phyloP scores from a whole-genome alignment of 1,140 invertebrate species.

The Leptoteleia sp. region DNA sequence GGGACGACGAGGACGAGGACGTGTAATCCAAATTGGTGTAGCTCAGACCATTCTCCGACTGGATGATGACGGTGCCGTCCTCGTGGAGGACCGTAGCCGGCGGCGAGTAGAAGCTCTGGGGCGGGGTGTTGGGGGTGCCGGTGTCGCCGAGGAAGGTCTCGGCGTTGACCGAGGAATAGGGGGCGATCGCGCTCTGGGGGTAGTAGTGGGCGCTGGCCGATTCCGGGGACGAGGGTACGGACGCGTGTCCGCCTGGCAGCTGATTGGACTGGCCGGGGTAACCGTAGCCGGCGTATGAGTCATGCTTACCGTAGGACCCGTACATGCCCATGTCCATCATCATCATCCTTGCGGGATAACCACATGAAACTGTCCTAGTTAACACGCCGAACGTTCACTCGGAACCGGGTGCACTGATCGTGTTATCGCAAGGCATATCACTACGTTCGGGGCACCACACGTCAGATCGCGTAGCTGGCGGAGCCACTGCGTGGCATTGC shows the following conservation, averaged over 20 bases:
- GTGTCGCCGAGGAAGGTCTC: slow-evolving; percentile 71
- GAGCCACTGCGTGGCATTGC: background rate
- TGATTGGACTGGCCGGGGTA: slow-evolving; percentile 67
- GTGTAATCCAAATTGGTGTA: slow-evolving; percentile 94
- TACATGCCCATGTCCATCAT: slow-evolving; percentile 89
- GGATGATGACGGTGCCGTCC: slow-evolving; percentile 85
- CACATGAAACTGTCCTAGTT: slow-evolving; percentile 65
- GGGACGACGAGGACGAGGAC: slow-evolving; percentile 71
- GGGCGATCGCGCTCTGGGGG: slow-evolving; percentile 73
- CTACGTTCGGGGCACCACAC: no score
- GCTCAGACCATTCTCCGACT: slow-evolving; percentile 91
- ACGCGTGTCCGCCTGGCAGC: slow-evolving; percentile 70
- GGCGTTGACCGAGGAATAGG: slow-evolving; percentile 73
- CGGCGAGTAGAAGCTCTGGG: slow-evolving; percentile 75
- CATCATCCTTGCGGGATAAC: slow-evolving; percentile 81
- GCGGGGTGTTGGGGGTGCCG: slow-evolving; percentile 71
- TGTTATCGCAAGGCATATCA: background rate
- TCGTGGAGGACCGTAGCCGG: slow-evolving; percentile 78
- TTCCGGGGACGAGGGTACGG: slow-evolving; percentile 75
- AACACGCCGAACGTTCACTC: slow-evolving; percentile 33
- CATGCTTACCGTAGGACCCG: slow-evolving; percentile 83
- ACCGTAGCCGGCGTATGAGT: slow-evolving; percentile 80
- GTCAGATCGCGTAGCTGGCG: background rate
- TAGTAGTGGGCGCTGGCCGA: slow-evolving; percentile 77
- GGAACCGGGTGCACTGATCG: slow-evolving; percentile 9